Percentiles rank a stretch among this genome's conserved stretches.
Evolutionary conservation across 2,113 vertebrate species (phyloP).

Genomic region (Misgurnus mizolepis): DNA sequence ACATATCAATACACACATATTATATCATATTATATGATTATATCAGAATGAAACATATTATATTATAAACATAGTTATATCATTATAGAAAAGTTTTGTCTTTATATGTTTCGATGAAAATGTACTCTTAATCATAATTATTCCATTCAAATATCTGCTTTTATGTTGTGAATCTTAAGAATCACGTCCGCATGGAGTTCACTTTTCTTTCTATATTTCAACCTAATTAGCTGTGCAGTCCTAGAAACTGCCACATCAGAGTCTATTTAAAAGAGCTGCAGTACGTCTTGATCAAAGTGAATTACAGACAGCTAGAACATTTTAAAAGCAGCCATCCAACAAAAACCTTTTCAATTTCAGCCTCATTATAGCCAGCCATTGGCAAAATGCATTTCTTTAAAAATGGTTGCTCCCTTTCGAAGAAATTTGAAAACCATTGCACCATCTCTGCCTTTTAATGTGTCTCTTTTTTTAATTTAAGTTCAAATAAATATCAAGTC

Average conservation of each 20-base stretch:
- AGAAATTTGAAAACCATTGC: constrained; percentile 2
- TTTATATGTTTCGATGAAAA: no score
- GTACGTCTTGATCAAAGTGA: not conserved
- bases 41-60: no score
- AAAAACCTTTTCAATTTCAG: constrained; percentile 43
- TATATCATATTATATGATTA: no score
- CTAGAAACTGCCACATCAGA: constrained; percentile 19
- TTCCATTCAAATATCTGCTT: not conserved
- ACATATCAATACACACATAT: no score
- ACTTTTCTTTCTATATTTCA: constrained; percentile 9
- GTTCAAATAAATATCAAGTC: constrained; percentile 21
- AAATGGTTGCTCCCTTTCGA: not conserved
- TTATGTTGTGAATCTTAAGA: not conserved
- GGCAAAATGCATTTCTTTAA: constrained; percentile 32
- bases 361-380: constrained; percentile 48
- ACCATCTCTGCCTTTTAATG: not conserved
- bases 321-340: constrained; percentile 37
- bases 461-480: constrained; percentile 3
- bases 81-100: no score
- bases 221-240: constrained; percentile 22
- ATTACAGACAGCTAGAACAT: constrained; percentile 23
- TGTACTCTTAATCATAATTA: not conserved
- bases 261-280: constrained; percentile 2
- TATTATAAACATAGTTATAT: no score
- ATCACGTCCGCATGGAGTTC: not conserved